phyloP scores from a whole-genome alignment of 2,888 invertebrate genomes.

The Mellilla xanthometata region DNA sequence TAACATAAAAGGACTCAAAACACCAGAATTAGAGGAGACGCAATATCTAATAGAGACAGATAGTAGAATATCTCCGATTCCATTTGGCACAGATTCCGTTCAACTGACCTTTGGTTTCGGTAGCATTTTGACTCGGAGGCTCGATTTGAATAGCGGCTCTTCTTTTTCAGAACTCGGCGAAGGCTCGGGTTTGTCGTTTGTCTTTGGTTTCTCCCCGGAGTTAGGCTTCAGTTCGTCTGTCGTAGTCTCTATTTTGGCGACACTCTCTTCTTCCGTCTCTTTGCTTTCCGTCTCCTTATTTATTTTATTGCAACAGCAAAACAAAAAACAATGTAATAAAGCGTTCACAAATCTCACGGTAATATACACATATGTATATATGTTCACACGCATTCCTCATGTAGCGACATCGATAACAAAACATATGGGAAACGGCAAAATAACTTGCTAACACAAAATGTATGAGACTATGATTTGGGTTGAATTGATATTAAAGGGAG shows the following conservation, averaged over 20 bases:
- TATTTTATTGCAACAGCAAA: constrained; percentile 74
- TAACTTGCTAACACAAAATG: constrained; percentile 51
- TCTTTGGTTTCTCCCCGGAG: constrained; percentile 54
- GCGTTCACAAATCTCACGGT: constrained; percentile 50
- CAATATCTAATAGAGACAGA: constrained; percentile 63
- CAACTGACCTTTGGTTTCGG: constrained; percentile 73
- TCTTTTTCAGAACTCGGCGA: constrained; percentile 67
- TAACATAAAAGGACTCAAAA: constrained; percentile 43
- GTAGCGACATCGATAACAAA: constrained; percentile 59
- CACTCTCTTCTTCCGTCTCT: constrained; percentile 54
- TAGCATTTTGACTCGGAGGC: constrained; percentile 65
- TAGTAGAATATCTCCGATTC: constrained; percentile 40
- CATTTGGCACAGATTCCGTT: constrained; percentile 35
- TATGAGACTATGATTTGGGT: constrained; percentile 36
- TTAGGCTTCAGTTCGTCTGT: constrained; percentile 75
- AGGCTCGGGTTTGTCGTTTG: constrained; percentile 47
- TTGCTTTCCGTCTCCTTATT: constrained; percentile 64
- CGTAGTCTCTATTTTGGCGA: constrained; percentile 76
- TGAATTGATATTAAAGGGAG: constrained; percentile 24
- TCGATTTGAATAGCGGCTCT: constrained; percentile 76
- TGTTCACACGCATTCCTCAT: constrained; percentile 39
- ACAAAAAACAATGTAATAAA: constrained; percentile 63
- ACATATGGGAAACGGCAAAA: constrained; percentile 56
- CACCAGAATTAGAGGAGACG: constrained; percentile 55
- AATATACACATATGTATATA: constrained; percentile 38